These are phyloP conservation scores for Clupea harengus DNA, from an alignment of 2,113 vertebrate genomes.

Conservation along the genomic window DNA sequence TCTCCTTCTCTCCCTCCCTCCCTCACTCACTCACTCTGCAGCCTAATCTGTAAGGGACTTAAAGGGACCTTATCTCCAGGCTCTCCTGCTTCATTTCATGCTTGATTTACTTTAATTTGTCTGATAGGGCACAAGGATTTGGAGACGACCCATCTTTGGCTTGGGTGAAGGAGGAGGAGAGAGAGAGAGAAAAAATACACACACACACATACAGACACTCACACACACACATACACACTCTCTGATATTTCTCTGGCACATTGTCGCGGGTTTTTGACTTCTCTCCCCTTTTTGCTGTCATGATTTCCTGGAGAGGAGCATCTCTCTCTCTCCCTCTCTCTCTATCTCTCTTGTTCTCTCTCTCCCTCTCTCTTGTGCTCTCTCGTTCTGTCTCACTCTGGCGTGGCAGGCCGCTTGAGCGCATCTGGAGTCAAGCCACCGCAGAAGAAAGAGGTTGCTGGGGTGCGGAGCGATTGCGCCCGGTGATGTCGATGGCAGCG, in stretches of 20 bases:
- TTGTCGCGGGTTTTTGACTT: slow-evolving; percentile 50
- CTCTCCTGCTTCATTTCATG: slow-evolving; percentile 99
- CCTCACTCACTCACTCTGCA: slow-evolving; percentile 41
- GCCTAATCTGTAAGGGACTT: slow-evolving; percentile 52
- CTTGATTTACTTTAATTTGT: slow-evolving; percentile 99
- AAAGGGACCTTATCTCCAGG: slow-evolving; percentile 91
- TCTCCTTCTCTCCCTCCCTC: slow-evolving; percentile 25
- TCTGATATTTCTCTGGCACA: slow-evolving; percentile 53
- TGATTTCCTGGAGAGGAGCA: slow-evolving; percentile 45
- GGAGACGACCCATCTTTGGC: slow-evolving; percentile 47
- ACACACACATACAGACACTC: slow-evolving; percentile 2
- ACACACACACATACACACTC: slow-evolving; percentile 8
- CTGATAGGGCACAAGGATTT: slow-evolving; percentile 83
- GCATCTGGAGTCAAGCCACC: slow-evolving; percentile 37
- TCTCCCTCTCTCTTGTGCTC: not conserved
- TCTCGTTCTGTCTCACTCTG: slow-evolving; percentile 15
- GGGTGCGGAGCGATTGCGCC: slow-evolving; percentile 38
- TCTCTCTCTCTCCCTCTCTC: slow-evolving; percentile 15
- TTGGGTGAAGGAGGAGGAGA: slow-evolving; percentile 37
- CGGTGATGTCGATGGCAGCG: not conserved
- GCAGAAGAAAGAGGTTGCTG: slow-evolving; percentile 40
- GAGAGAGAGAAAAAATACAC: slow-evolving; percentile 8
- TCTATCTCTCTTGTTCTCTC: not conserved
- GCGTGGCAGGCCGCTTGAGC: slow-evolving; percentile 30
- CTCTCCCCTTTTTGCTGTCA: slow-evolving; percentile 30